These are phyloP conservation scores for Therioaphis trifolii DNA, from an alignment of 2,888 invertebrate species.

Conservation along the genomic window DNA sequence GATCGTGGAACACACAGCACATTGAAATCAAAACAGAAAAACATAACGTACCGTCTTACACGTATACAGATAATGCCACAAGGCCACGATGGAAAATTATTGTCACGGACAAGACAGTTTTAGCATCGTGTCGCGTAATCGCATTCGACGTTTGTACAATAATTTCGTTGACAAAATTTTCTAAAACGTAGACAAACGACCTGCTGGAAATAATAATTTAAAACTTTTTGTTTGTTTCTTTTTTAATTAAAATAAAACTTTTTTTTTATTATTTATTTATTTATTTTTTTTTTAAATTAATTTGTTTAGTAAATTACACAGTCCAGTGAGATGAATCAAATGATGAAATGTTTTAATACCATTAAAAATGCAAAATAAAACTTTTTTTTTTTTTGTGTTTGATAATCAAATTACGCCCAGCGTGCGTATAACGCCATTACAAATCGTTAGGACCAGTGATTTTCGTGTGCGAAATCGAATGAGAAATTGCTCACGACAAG, in stretches of 20 bases:
- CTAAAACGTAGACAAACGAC: neutral
- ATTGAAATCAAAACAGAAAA: no score
- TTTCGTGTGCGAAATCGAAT: neutral
- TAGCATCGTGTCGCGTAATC: no score
- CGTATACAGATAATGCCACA: no score
- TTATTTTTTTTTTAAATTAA: neutral
- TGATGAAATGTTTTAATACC: conserved; percentile 17
- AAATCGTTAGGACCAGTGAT: neutral
- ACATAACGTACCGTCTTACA: no score
- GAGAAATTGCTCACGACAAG: neutral
- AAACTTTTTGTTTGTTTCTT: conserved; percentile 7
- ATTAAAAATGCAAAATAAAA: conserved; percentile 35
- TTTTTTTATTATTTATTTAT: conserved; percentile 3
- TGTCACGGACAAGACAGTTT: no score
- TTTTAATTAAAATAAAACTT: conserved; percentile 39
- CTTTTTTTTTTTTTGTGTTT: neutral
- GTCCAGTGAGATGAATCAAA: conserved; percentile 32
- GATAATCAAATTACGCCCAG: conserved; percentile 12
- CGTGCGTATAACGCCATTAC: neutral
- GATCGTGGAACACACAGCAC: no score
- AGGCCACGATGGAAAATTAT: no score
- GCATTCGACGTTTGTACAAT: neutral
- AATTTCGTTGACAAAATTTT: neutral
- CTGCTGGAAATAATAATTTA: conserved; percentile 25
- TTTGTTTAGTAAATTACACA: conserved; percentile 33